phyloP scores from a whole-genome alignment of 2,888 invertebrate genomes.

The Apotomis capreana region DNA sequence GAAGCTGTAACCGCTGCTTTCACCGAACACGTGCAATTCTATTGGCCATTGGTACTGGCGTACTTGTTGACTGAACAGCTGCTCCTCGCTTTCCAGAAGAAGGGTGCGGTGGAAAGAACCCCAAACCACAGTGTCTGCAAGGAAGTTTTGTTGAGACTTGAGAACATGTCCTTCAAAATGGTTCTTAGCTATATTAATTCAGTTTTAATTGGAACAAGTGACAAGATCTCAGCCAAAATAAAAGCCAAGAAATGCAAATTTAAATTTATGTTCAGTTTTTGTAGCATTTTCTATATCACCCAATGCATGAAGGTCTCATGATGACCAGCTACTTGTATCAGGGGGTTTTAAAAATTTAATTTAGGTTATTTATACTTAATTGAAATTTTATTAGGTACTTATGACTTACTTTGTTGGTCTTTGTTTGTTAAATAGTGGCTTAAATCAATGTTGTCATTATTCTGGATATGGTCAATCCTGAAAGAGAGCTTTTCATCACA shows the following conservation, averaged over 20 bases:
- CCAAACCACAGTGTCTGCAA: conserved; percentile 65
- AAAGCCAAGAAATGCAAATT: too few species aligned
- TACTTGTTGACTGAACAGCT: conserved; percentile 57
- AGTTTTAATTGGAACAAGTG: too few species aligned
- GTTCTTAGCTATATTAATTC: too few species aligned
- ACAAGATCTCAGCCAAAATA: too few species aligned
- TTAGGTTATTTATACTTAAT: too few species aligned
- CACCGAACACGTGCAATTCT: conserved; percentile 64
- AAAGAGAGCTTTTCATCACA: conserved; percentile 58
- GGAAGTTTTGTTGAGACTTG: neutral
- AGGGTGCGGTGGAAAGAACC: conserved; percentile 72
- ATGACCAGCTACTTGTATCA: too few species aligned
- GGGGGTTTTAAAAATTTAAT: too few species aligned
- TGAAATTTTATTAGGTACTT: neutral
- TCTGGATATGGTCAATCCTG: conserved; percentile 56
- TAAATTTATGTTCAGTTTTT: too few species aligned
- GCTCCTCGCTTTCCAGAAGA: conserved; percentile 55
- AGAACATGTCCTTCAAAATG: too few species aligned
- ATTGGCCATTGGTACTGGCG: conserved; percentile 67
- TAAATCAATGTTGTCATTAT: conserved; percentile 59
- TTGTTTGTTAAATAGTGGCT: conserved; percentile 52
- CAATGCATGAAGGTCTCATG: too few species aligned
- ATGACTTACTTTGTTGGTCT: conserved; percentile 49
- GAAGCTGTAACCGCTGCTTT: conserved; percentile 56
- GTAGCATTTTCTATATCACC: too few species aligned